Percentiles rank a stretch among this genome's conserved stretches.
phyloP scores from a whole-genome alignment of 2,113 vertebrate genomes.

The Circaetus gallicus region DNA sequence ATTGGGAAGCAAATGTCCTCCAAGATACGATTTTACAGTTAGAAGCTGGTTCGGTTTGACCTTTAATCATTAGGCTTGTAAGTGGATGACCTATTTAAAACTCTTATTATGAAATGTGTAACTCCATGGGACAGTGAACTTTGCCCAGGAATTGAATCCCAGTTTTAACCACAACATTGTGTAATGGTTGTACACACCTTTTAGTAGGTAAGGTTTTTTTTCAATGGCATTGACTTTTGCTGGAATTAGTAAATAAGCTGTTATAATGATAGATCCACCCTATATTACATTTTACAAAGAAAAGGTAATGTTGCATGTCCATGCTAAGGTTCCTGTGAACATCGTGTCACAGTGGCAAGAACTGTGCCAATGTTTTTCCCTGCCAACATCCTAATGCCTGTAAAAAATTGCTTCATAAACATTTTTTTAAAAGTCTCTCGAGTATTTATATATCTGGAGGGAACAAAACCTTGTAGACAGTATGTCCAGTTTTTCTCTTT shows the following conservation, averaged over 20 bases:
- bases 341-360: not conserved
- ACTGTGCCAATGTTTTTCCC: not conserved
- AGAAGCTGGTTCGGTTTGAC: constrained; percentile 9
- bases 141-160: constrained; percentile 56
- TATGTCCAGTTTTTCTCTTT: not conserved
- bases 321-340: not conserved
- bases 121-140: constrained; percentile 59
- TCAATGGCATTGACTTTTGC: not conserved
- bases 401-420: constrained; percentile 50
- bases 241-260: constrained; percentile 46
- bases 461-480: not conserved
- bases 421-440: not conserved
- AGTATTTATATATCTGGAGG: constrained; percentile 24
- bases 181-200: constrained; percentile 59
- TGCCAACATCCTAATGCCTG: constrained; percentile 29
- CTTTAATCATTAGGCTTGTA: constrained; percentile 23
- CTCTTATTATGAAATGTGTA: constrained; percentile 52
- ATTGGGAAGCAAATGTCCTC: not conserved
- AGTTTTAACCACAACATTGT: constrained; percentile 61
- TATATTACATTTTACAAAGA: constrained; percentile 17
- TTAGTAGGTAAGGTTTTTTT: not conserved
- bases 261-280: not conserved
- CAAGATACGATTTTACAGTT: not conserved
- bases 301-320: not conserved
- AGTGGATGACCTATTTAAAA: constrained; percentile 56